Percentiles rank a stretch among this genome's conserved stretches.
Conservation (phyloP, 2,888 invertebrate species). For the Philhelius pedissequus region DNA sequence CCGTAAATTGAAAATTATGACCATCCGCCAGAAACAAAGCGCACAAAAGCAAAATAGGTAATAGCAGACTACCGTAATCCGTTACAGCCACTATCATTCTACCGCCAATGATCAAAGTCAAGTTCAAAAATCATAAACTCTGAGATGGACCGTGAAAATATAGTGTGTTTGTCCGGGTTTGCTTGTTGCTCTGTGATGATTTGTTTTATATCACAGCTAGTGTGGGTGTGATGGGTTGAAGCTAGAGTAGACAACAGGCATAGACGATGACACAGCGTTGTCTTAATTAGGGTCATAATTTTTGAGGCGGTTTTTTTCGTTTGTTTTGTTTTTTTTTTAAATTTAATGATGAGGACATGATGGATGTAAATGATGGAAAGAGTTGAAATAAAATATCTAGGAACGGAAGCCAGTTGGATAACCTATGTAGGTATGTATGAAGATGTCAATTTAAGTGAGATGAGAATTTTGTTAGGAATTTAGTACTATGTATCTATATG, state of each 20-base stretch:
- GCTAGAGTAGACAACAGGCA: background rate
- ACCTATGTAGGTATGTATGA: too few relatives aligned
- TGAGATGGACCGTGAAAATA: conserved; percentile 35
- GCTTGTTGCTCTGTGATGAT: background rate
- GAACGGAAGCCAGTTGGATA: conserved; percentile 15
- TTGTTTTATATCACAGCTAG: background rate
- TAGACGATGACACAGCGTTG: conserved; percentile 35
- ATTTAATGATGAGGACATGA: background rate
- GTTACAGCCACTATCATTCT: background rate
- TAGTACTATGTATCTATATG: too few relatives aligned
- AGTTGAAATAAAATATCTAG: conserved; percentile 8
- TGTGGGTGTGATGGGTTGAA: conserved; percentile 47
- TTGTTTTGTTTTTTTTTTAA: background rate
- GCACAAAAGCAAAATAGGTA: background rate
- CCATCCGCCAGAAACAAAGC: conserved; percentile 28
- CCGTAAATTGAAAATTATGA: conserved; percentile 33
- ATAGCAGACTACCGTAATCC: conserved; percentile 16
- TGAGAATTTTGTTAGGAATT: background rate
- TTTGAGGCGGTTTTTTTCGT: conserved; percentile 11
- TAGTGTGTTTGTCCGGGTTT: background rate
- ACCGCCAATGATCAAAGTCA: conserved; percentile 59
- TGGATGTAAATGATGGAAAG: conserved; percentile 9
- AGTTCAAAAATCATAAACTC: conserved; percentile 49
- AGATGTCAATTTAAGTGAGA: background rate
- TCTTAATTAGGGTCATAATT: conserved; percentile 64